A percentile compares a stretch with the other conserved stretches of the same genome.
Conservation (phyloP, 2,113 vertebrate genomes). For the Hystrix brachyura region DNA sequence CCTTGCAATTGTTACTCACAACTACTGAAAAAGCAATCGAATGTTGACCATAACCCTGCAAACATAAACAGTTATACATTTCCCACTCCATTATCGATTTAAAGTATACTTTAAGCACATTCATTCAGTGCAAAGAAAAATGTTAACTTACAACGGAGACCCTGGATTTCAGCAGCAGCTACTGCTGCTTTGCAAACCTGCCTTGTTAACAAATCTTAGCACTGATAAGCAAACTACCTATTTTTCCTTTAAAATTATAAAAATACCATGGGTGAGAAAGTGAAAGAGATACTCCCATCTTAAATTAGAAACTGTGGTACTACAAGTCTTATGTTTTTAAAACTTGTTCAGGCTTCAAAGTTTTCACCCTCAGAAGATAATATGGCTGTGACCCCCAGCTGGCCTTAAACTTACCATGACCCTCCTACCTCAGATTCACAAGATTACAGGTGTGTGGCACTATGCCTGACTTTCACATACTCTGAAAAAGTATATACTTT, state of each 20-base stretch:
- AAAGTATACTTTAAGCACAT: neutral
- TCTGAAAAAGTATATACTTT: neutral
- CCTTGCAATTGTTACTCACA: neutral
- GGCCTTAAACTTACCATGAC: too few relatives aligned
- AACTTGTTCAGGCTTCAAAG: neutral
- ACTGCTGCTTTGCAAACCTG: conserved; percentile 49
- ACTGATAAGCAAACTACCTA: neutral
- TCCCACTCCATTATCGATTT: neutral
- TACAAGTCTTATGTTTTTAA: neutral
- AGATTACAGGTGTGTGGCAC: neutral
- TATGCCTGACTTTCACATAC: neutral
- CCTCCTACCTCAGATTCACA: too few relatives aligned
- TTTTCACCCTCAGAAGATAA: neutral
- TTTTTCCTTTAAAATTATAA: neutral
- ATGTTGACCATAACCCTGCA: neutral
- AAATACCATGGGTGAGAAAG: neutral
- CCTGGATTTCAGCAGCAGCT: neutral
- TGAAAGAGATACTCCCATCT: conserved; percentile 2
- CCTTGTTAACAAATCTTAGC: neutral
- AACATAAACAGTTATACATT: conserved; percentile 14
- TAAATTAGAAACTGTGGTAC: neutral
- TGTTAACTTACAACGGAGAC: neutral
- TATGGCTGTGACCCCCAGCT: too few relatives aligned
- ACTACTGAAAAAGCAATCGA: conserved; percentile 1
- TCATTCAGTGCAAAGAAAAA: neutral